Conservation (phyloP, 2,113 vertebrate species). For the Xenopus laevis region DNA sequence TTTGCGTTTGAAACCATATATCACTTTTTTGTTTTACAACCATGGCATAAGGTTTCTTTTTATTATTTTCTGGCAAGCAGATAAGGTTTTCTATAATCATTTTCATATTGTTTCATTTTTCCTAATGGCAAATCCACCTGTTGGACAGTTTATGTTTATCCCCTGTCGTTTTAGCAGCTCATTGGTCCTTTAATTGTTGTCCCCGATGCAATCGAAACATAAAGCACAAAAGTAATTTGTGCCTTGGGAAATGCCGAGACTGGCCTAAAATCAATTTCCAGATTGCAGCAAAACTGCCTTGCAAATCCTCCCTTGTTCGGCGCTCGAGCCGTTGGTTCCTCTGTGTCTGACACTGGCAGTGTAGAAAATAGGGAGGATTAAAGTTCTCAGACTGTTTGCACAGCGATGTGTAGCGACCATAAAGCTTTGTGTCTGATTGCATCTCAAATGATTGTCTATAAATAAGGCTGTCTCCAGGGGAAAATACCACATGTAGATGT, state of each 20-base stretch:
- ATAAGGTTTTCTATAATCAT: not conserved
- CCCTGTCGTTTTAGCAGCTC: not conserved
- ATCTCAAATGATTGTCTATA: not conserved
- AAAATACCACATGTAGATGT: not conserved
- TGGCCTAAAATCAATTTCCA: slow-evolving; percentile 26
- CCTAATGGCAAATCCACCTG: slow-evolving; percentile 20
- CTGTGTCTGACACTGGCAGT: slow-evolving; percentile 22
- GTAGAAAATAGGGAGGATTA: slow-evolving; percentile 23
- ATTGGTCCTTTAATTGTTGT: slow-evolving; percentile 15
- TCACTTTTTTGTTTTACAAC: too few relatives aligned
- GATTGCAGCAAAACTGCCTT: slow-evolving; percentile 7
- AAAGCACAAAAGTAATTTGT: slow-evolving; percentile 20
- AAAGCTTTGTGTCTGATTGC: slow-evolving; percentile 9
- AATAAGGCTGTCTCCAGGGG: not conserved
- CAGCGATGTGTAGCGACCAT: not conserved
- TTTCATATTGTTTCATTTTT: not conserved
- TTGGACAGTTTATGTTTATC: not conserved
- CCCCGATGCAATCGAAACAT: slow-evolving; percentile 22
- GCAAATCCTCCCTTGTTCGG: slow-evolving; percentile 28
- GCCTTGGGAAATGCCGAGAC: slow-evolving; percentile 10
- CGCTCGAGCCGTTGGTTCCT: slow-evolving; percentile 20
- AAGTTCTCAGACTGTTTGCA: slow-evolving; percentile 22
- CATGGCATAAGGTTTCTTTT: too few relatives aligned
- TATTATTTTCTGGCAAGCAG: not conserved
- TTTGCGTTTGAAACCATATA: too few relatives aligned